Evolutionary conservation across 2,888 invertebrate genomes (phyloP), one percentile per base, ranked within the genome.

Genomic region (Acleris literana): DNA sequence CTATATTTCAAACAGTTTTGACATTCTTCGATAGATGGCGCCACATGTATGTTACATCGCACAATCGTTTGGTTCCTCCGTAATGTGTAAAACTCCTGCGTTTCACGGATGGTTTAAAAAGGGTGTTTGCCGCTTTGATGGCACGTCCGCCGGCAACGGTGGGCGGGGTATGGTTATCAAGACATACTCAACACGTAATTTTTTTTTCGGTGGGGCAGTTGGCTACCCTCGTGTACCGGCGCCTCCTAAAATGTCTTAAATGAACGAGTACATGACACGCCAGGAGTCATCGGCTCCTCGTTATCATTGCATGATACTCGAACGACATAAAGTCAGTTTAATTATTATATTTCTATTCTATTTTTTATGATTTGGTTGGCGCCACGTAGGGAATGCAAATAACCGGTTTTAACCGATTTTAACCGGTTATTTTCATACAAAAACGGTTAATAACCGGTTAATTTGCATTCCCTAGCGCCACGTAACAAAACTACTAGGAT

Each of bases 121-220:
- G 95, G 95, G 94, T 95, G 94, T 93, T 95, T 95, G 94, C 93
- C 94, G 93, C 95, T 95, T 94, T 63, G 80, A 95, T 95, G 94
- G 93, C 94, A 95, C 95, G 90, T 88, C 87, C 81, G 89, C 89
- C 86, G 85, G 85, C 76, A 70, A 79, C 78, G 86, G 87, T 55
- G 86, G 86, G 94, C 93, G 95, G 96, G 95, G 96, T 96, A 96
- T 96, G 96, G 95, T 89, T 85, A 96, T 96, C 96, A 96, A 96
- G 95, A 96, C 96, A 96, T 96, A 96, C 95, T 92, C 95, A 96
- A 94, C 95, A 96, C 95, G 76, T 93, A 94, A 96, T 96, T 96
- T 96, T 96, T 96, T 87, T 78, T 74, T 76, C 69, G 71, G 93
- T 80, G 95, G 93, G 95, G 95, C 94, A 93, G 95, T 95, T 95